Conservation (phyloP, 2,888 invertebrate genomes). For the Phragmatobia fuliginosa region DNA sequence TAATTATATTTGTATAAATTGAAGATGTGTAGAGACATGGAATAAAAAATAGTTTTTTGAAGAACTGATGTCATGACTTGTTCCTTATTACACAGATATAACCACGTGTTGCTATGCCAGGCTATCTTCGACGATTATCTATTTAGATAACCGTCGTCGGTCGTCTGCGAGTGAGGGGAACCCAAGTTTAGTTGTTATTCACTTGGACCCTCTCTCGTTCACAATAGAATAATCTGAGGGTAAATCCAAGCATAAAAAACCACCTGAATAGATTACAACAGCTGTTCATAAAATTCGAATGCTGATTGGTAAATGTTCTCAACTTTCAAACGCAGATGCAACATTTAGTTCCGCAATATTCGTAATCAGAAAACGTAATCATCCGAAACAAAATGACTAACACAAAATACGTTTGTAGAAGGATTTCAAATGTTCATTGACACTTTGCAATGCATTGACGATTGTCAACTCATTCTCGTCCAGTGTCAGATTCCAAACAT, state of each 20-base stretch:
- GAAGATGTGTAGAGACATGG: neutral
- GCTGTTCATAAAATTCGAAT: slow-evolving; percentile 42
- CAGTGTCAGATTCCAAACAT: slow-evolving; percentile 61
- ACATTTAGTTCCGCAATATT: slow-evolving; percentile 45
- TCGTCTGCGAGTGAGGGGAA: slow-evolving; percentile 65
- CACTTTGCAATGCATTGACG: slow-evolving; percentile 39
- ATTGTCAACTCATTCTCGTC: slow-evolving; percentile 46
- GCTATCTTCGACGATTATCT: slow-evolving; percentile 71
- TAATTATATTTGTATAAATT: neutral
- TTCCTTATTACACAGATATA: slow-evolving; percentile 44
- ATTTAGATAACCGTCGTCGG: slow-evolving; percentile 68
- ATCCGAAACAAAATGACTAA: slow-evolving; percentile 44
- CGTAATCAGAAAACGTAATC: slow-evolving; percentile 38
- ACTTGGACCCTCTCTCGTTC: slow-evolving; percentile 60
- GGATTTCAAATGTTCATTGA: slow-evolving; percentile 43
- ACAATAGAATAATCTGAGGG: slow-evolving; percentile 51
- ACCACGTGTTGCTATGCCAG: slow-evolving; percentile 42
- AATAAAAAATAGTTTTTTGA: neutral
- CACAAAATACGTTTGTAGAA: slow-evolving; percentile 34
- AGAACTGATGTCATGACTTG: slow-evolving; percentile 7
- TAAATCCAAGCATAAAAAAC: slow-evolving; percentile 40
- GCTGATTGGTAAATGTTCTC: slow-evolving; percentile 31
- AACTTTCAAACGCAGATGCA: slow-evolving; percentile 29
- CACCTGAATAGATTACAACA: slow-evolving; percentile 36
- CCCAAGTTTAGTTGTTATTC: slow-evolving; percentile 68